phyloP scores from a whole-genome alignment of 2,797 vertebrate species.

The Pseudochromis fuscus region DNA sequence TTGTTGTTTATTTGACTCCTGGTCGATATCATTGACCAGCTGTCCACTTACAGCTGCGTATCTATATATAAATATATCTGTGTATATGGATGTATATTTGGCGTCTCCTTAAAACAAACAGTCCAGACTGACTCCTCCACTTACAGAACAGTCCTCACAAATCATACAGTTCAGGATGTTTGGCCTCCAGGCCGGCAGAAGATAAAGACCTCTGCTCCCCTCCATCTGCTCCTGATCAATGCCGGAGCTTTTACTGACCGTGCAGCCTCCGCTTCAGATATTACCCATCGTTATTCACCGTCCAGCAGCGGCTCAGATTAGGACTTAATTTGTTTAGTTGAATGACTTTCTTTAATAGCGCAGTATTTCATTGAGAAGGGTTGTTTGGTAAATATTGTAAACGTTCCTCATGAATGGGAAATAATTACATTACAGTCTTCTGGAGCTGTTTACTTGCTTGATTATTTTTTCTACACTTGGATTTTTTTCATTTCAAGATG shows the following conservation, averaged over 20 bases:
- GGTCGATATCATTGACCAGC: conserved; percentile 41
- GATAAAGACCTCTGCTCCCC: conserved; percentile 24
- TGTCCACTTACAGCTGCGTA: conserved; percentile 25
- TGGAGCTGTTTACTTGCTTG: too few relatives aligned
- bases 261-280: background rate
- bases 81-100: too few relatives aligned
- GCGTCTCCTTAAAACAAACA: conserved; percentile 4
- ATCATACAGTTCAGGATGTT: conserved; percentile 26
- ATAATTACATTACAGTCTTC: too few relatives aligned
- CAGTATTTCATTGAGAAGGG: background rate
- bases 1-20: conserved; percentile 8
- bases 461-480: too few relatives aligned
- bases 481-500: background rate
- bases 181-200: conserved; percentile 3
- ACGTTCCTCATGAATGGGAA: too few relatives aligned
- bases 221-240: conserved; percentile 49
- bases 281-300: conserved; percentile 15
- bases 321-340: background rate
- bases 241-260: conserved; percentile 30
- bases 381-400: too few relatives aligned
- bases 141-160: conserved; percentile 11
- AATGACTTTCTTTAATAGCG: background rate
- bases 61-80: too few relatives aligned
- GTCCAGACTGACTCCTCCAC: conserved; percentile 7
- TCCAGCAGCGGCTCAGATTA: background rate